Base-by-base conservation (phyloP, 2,113 vertebrate genomes). In the Coryphaenoides rupestris region DNA sequence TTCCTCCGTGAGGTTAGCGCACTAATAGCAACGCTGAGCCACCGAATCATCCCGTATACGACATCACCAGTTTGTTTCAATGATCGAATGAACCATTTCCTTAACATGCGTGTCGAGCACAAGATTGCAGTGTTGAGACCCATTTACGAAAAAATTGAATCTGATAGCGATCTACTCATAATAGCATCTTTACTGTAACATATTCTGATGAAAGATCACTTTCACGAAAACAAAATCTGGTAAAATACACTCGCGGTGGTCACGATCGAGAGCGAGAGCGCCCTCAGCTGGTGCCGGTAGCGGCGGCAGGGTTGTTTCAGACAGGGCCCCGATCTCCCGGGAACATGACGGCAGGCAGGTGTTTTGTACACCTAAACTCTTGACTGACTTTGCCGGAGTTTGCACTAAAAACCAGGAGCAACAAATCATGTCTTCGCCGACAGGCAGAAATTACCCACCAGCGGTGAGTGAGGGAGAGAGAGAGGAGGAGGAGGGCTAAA, bases 341-440 rank as follows among this genome's bases (percentile, higher is more conserved):
- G 86, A 84, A 66, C 70, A 69, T 74, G 73, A 63, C 66, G 84
- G 81, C 86, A 89, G 84, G 81, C 86, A 89, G 87, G 88, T 90
- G 86, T 87, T 88, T 75, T 72, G 63, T 62, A 70, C 77, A 82
- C 82, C n/a, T n/a, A n/a, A 87, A 85, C 79, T 83, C 85, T 75
- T 79, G 82, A 86, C 81, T 73, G 83, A 86, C 85, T 88, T 88
- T 71, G 85, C 81, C 72, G 70, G 77, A 80, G 75, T 80, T 84
- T 66, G 63, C 79, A 84, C 87, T 89, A 89, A 89, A 90, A 89
- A 90, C n/a, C 86, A 88, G 84, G 86, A 78, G 80, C 68, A 80
- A 80, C 79, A 80, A 81, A 89, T 88, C 79, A 86, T 86, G 82
- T 80, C 70, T n/a, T 68, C 60, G 72, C 62, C 89, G 86, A 89